phyloP scores from a whole-genome alignment of 2,113 vertebrate genomes.

The Lanius ludovicianus region DNA sequence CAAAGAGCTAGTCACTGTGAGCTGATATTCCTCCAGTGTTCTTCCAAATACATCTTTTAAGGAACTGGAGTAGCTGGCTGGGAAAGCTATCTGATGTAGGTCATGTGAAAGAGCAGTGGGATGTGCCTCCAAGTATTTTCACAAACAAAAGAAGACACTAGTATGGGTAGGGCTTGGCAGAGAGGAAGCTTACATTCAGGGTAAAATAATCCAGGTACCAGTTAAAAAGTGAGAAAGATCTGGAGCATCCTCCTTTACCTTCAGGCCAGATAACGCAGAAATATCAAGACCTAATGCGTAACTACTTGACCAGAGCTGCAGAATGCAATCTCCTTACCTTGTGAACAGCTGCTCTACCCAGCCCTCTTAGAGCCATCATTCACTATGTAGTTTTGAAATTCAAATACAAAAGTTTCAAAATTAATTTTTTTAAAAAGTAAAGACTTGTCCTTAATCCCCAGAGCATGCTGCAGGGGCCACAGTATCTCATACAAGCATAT shows the following conservation, averaged over 20 bases:
- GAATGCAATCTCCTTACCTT: not conserved
- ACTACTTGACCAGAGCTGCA: not conserved
- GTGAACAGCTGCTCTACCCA: not conserved
- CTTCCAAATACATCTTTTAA: not conserved
- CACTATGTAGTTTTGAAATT: not conserved
- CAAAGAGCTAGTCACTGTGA: not conserved
- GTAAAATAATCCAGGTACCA: not conserved
- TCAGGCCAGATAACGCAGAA: not conserved
- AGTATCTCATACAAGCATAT: not conserved
- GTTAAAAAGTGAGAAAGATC: not conserved
- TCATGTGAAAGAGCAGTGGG: not conserved
- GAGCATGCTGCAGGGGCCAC: not conserved
- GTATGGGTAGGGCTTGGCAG: not conserved
- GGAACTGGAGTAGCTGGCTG: not conserved
- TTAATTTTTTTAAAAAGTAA: fast-evolving
- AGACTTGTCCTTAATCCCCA: not conserved
- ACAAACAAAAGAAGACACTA: not conserved
- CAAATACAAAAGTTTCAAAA: not conserved
- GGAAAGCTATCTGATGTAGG: not conserved
- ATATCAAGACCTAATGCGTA: not conserved
- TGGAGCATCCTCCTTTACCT: not conserved
- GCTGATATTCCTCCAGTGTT: not conserved
- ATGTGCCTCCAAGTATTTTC: not conserved
- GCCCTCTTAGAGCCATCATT: not conserved
- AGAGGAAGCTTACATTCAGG: not conserved